phyloP scores from a whole-genome alignment of 92 coral and sea anemone species.

The Palythoa heliodiscus region DNA sequence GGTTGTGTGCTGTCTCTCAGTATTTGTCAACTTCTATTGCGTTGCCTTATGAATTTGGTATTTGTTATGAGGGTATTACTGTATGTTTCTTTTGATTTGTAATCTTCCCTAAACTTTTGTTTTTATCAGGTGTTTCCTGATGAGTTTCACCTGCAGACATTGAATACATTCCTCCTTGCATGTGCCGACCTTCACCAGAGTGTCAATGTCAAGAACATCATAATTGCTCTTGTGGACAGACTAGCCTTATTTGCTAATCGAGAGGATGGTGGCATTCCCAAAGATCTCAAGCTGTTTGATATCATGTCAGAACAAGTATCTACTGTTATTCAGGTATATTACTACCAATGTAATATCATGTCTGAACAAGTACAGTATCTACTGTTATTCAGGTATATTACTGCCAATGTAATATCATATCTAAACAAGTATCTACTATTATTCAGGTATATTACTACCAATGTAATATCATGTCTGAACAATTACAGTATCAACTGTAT shows the following conservation, averaged over 20 bases:
- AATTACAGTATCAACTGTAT: too few species aligned
- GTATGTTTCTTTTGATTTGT: not conserved
- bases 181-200: slow-evolving; percentile 91
- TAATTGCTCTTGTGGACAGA: slow-evolving; percentile 89
- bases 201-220: slow-evolving; percentile 96
- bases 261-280: slow-evolving; percentile 99
- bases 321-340: slow-evolving; percentile 87
- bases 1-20: too few species aligned
- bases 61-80: not conserved
- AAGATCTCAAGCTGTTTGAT: slow-evolving; percentile 87
- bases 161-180: slow-evolving; percentile 83
- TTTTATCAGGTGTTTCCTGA: slow-evolving; percentile 89
- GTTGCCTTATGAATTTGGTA: too few species aligned
- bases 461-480: too few species aligned
- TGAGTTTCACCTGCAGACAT: slow-evolving; percentile 94
- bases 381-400: too few species aligned
- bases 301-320: slow-evolving; percentile 98
- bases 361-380: too few species aligned
- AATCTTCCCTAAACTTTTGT: not conserved
- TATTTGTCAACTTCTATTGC: too few species aligned
- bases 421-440: slow-evolving; percentile 93
- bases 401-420: slow-evolving; percentile 53
- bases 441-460: slow-evolving; percentile 71
- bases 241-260: slow-evolving; percentile 95
- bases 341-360: too few species aligned